Evolutionary conservation across 2,797 vertebrate genomes (phyloP).

Genomic region (Onychomys leucogaster): DNA sequence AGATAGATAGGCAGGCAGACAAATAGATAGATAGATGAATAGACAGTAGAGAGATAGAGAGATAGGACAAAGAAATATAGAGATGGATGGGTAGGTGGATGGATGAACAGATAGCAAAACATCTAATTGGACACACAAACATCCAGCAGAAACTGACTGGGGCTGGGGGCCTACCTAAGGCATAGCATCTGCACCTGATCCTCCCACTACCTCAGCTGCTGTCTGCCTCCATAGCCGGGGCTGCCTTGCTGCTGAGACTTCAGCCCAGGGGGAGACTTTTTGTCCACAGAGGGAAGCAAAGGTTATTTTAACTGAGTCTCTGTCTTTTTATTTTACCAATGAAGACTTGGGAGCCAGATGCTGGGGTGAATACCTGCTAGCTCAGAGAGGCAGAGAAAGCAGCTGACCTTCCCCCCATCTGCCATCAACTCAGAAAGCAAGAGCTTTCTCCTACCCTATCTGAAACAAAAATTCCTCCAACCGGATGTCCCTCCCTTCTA

Average conservation of each 20-base stretch:
- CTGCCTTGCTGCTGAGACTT: background rate
- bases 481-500: background rate
- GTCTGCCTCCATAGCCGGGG: too few species aligned
- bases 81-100: rapidly evolving
- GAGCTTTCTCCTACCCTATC: too few species aligned
- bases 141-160: background rate
- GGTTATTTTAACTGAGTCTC: background rate
- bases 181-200: too few species aligned
- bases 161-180: too few species aligned
- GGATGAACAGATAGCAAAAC: background rate
- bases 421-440: background rate
- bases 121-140: background rate
- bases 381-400: background rate
- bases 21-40: background rate
- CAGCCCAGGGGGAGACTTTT: background rate
- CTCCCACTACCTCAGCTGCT: background rate
- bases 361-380: background rate
- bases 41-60: background rate
- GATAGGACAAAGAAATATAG: too few species aligned
- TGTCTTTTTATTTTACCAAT: background rate
- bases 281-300: background rate
- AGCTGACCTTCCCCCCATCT: background rate
- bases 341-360: background rate
- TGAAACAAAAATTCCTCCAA: background rate
- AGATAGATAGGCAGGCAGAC: too few species aligned